Conservation (phyloP, 2,797 vertebrate genomes). For the Sciurus vulgaris region DNA sequence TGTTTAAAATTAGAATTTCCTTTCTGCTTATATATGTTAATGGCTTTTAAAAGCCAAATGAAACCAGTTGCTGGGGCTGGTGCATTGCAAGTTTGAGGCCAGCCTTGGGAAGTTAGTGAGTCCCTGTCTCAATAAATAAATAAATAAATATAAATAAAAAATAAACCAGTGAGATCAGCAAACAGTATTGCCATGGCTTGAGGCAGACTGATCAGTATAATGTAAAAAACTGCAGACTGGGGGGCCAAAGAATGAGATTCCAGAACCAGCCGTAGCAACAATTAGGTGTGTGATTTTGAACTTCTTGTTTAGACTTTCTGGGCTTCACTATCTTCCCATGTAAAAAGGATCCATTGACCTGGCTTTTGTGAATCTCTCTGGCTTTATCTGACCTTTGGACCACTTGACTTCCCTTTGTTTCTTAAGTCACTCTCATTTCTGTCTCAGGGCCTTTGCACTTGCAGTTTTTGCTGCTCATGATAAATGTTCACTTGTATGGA, state of each 20-base stretch:
- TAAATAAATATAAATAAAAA: too few relatives aligned
- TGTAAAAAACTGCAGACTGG: not conserved
- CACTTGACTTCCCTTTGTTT: not conserved
- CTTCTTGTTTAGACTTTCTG: not conserved
- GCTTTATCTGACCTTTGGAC: not conserved
- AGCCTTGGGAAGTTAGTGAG: too few relatives aligned
- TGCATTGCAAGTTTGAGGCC: too few relatives aligned
- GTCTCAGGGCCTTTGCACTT: not conserved
- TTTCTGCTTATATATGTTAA: not conserved
- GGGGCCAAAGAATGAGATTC: not conserved
- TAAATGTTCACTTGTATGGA: not conserved
- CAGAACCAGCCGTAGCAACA: not conserved
- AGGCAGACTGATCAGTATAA: constrained; percentile 23
- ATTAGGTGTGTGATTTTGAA: not conserved
- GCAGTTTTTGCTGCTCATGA: not conserved
- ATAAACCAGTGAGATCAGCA: not conserved
- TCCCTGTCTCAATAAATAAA: too few relatives aligned
- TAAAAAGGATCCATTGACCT: not conserved
- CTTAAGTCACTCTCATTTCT: not conserved
- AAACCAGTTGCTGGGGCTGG: too few relatives aligned
- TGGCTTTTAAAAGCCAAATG: constrained; percentile 31
- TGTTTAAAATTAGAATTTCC: constrained; percentile 1
- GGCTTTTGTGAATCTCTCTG: not conserved
- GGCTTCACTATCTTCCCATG: not conserved
- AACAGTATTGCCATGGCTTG: not conserved